A percentile compares a stretch with the other conserved stretches of the same genome.
These are phyloP conservation scores for Aethina tumida DNA, from an alignment of 1,140 invertebrate species.

Conservation along the genomic window DNA sequence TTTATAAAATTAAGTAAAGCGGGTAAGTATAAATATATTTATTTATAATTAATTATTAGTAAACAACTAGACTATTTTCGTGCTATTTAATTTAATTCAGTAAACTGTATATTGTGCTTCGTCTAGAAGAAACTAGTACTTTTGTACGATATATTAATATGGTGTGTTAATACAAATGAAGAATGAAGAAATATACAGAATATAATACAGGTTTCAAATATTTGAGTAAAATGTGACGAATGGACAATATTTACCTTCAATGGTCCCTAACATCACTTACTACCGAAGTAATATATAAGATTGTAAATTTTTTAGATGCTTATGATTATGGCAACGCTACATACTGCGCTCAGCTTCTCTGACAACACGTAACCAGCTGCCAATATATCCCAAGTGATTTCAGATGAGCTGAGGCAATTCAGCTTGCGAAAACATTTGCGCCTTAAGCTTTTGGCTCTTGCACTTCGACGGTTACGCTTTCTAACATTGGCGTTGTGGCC, in stretches of 20 bases:
- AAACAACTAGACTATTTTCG: too few species aligned
- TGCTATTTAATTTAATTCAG: slow-evolving; percentile 8
- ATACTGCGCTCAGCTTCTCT: slow-evolving; percentile 14
- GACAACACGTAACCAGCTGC: background rate
- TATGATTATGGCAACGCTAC: slow-evolving; percentile 8
- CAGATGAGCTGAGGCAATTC: background rate
- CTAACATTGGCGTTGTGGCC: slow-evolving; percentile 39
- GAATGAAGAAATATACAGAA: slow-evolving; percentile 13
- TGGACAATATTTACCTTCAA: slow-evolving; percentile 29
- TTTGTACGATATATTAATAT: slow-evolving; percentile 7
- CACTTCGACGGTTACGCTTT: slow-evolving; percentile 49
- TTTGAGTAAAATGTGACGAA: slow-evolving; percentile 25
- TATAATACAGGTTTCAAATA: slow-evolving; percentile 17
- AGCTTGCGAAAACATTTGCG: slow-evolving; percentile 8
- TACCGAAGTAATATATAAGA: slow-evolving; percentile 24
- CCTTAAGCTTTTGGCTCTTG: slow-evolving; percentile 28
- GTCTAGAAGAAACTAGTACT: slow-evolving; percentile 8
- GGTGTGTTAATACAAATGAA: slow-evolving; percentile 13
- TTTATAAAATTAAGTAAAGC: slow-evolving; percentile 24
- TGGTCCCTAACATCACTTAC: slow-evolving; percentile 35
- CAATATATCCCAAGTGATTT: slow-evolving; percentile 1
- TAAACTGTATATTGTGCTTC: slow-evolving; percentile 8
- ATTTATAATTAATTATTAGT: too few species aligned
- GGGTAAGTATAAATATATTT: slow-evolving; percentile 12
- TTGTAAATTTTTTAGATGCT: slow-evolving; percentile 11